Base-by-base conservation (phyloP, 2,113 vertebrate species). In the Oncorhynchus gorbuscha region DNA sequence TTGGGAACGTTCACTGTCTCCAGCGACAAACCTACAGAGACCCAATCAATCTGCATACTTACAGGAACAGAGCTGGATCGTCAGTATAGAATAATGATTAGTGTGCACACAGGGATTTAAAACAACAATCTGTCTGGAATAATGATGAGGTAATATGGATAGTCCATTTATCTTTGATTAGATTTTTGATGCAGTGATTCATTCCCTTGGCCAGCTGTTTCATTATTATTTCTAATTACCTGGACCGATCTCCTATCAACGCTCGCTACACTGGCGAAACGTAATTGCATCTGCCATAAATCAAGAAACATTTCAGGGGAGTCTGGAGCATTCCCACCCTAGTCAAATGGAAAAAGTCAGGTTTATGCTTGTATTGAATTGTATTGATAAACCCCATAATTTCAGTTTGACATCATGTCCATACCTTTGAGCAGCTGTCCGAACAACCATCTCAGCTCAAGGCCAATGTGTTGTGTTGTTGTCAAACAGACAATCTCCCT, bases 191-290 rank as follows among this genome's bases (percentile, higher is more conserved):
- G 86, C 80, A 80, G 77, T 84, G 85, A 92, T 90, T 89, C 79
- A 85, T 91, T 89, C 86, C 89, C 86, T 76, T 20, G 73, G 79
- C 86, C 82, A 75, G 28, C 72, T 84, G 77, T 92, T 93, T 89
- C 89, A 92, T 93, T 90, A 91, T 91, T 92, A 87, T 92, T 91
- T 88, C 83, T 92, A 92, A 92, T 93, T 92, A 92, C 90, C 89
- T 92, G 84, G 83, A 81, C 83, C 71, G 81, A 87, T 87, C 76
- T 79, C 87, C 83, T 83, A 90, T 91, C 88, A 89, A 86, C 75
- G 74, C 28, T 76, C 51, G 71, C 78, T 83, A 79, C 72, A 78
- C 80, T 84, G 84, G 87, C 85, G 81, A 89, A 88, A 89, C 85
- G 79, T 90, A 91, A 91, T 92, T 90, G 85, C 86, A 86, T 90